These are phyloP conservation scores for Lycorma delicatula DNA, from an alignment of 1,140 invertebrate genomes.

Conservation along the genomic window DNA sequence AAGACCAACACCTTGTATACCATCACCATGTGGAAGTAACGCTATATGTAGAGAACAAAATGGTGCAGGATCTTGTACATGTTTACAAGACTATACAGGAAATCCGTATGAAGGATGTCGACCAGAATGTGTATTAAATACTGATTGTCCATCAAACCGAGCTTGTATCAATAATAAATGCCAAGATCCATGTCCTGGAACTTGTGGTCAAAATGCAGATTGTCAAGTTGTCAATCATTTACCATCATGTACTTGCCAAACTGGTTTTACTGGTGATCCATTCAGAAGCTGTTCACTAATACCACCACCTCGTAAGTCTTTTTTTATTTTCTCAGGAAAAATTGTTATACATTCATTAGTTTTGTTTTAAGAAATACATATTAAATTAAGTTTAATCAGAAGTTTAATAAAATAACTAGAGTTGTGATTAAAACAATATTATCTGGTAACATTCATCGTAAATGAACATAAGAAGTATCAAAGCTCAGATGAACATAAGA, in stretches of 20 bases:
- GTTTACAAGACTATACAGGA: conserved; percentile 44
- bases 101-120: conserved; percentile 50
- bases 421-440: no score
- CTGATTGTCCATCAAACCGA: conserved; percentile 58
- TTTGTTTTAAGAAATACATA: no score
- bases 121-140: conserved; percentile 59
- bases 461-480: no score
- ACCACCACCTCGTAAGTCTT: conserved; percentile 27
- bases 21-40: conserved; percentile 64
- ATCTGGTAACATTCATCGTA: no score
- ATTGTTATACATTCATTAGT: no score
- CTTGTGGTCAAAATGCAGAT: conserved; percentile 54
- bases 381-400: no score
- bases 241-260: conserved; percentile 57
- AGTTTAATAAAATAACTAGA: no score
- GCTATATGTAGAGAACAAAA: conserved; percentile 56
- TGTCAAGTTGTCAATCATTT: conserved; percentile 64
- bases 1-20: conserved; percentile 45
- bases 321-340: no score
- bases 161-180: conserved; percentile 66
- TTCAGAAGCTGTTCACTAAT: conserved; percentile 51
- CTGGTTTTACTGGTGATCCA: conserved; percentile 63
- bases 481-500: no score
- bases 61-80: conserved; percentile 56
- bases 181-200: conserved; percentile 58